Percentiles rank a stretch among this genome's conserved stretches.
These are phyloP conservation scores for Athene cunicularia DNA, from an alignment of 2,113 vertebrate species.

Conservation along the genomic window DNA sequence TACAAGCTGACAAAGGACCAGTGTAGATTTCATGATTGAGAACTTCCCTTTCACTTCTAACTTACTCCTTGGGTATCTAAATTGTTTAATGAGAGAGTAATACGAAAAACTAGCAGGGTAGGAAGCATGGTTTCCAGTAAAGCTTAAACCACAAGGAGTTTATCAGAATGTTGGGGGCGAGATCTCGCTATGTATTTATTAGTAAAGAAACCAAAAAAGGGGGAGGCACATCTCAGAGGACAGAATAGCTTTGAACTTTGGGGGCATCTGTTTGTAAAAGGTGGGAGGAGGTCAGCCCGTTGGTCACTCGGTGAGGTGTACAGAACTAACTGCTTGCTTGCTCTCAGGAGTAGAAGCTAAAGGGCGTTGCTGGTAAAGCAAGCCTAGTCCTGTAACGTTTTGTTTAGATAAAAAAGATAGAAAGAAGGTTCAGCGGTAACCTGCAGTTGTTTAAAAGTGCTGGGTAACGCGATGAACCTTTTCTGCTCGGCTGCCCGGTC, in stretches of 20 bases:
- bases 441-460: neutral
- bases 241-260: neutral
- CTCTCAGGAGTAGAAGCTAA: neutral
- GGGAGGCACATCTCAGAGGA: neutral
- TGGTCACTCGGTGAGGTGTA: rapidly evolving
- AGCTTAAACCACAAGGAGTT: neutral
- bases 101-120: neutral
- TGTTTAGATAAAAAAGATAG: conserved; percentile 43
- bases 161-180: neutral
- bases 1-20: neutral
- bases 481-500: neutral
- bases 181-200: neutral
- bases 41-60: neutral
- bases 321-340: neutral
- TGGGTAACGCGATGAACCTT: neutral
- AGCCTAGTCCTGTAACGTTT: conserved; percentile 25
- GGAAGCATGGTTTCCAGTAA: conserved; percentile 16
- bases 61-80: neutral
- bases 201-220: neutral
- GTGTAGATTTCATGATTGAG: neutral
- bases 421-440: neutral
- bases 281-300: neutral
- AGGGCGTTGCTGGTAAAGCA: conserved; percentile 14
- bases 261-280: neutral
- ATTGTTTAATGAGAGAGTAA: neutral